Conservation (phyloP, 2,113 vertebrate species). For the Poeciliopsis retropinna region DNA sequence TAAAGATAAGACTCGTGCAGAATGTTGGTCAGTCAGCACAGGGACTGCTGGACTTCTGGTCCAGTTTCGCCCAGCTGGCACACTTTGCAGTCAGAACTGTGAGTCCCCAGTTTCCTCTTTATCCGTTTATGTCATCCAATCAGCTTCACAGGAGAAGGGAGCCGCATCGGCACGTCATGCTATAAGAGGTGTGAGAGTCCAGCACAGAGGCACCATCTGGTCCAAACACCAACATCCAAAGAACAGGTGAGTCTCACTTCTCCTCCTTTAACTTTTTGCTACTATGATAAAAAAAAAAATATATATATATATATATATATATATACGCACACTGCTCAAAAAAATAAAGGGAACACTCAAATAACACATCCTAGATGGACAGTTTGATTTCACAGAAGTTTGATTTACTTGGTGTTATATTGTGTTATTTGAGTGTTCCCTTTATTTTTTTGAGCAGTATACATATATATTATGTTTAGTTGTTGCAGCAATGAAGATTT, state of each 20-base stretch:
- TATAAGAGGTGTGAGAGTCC: conserved; percentile 56
- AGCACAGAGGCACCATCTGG: conserved; percentile 50
- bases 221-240: conserved; percentile 45
- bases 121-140: conserved; percentile 51
- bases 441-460: too few relatives aligned
- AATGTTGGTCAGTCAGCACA: conserved; percentile 41
- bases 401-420: too few relatives aligned
- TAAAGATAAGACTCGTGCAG: conserved; percentile 49
- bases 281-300: not conserved
- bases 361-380: too few relatives aligned
- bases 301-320: not conserved
- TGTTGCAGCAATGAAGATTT: not conserved
- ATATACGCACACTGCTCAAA: too few relatives aligned
- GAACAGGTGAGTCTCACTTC: conserved; percentile 62
- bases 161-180: not conserved
- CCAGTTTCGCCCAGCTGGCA: conserved; percentile 56
- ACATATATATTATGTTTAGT: not conserved
- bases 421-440: too few relatives aligned
- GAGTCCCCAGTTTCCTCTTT: conserved; percentile 17
- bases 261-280: not conserved
- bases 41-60: conserved; percentile 69
- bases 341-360: too few relatives aligned
- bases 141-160: not conserved
- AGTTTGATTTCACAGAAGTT: too few relatives aligned
- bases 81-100: conserved; percentile 52